Percentiles rank a stretch among this genome's conserved stretches.
Conservation (phyloP, 2,797 vertebrate species). For the Tiaroga cobitis region DNA sequence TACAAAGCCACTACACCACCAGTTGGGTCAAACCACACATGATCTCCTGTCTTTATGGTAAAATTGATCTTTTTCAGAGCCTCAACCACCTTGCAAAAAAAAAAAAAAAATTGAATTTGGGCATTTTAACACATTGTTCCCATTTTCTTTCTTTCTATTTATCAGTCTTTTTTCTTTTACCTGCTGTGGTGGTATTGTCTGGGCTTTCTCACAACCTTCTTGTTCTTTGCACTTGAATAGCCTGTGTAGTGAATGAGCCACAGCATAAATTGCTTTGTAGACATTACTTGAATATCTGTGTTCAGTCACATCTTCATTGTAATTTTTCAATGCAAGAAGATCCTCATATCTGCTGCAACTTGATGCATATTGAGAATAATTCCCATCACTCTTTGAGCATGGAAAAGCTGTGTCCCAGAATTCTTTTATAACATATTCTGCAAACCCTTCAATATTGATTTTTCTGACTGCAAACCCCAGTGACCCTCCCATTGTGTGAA, state of each 20-base stretch:
- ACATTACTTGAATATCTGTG: slow-evolving; percentile 75
- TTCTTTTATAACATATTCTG: slow-evolving; percentile 66
- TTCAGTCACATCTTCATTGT: slow-evolving; percentile 71
- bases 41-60: slow-evolving; percentile 69
- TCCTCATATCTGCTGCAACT: slow-evolving; percentile 66
- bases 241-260: slow-evolving; percentile 74
- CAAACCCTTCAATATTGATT: slow-evolving; percentile 68
- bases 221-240: slow-evolving; percentile 66
- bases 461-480: slow-evolving; percentile 76
- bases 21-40: slow-evolving; percentile 76
- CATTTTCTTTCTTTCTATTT: too few relatives aligned
- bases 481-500: slow-evolving; percentile 71
- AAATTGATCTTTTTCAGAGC: slow-evolving; percentile 74
- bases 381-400: slow-evolving; percentile 53
- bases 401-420: slow-evolving; percentile 73
- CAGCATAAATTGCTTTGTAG: slow-evolving; percentile 77
- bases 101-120: neutral
- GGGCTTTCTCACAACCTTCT: slow-evolving; percentile 65
- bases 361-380: slow-evolving; percentile 2
- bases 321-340: slow-evolving; percentile 63
- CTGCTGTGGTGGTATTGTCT: slow-evolving; percentile 68
- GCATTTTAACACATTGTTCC: neutral
- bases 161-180: slow-evolving; percentile 57
- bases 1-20: slow-evolving; percentile 73
- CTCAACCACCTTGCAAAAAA: slow-evolving; percentile 67